Evolutionary conservation across 2,797 vertebrate species (phyloP), one percentile per base, ranked within the genome.

Genomic region (Sparus aurata): DNA sequence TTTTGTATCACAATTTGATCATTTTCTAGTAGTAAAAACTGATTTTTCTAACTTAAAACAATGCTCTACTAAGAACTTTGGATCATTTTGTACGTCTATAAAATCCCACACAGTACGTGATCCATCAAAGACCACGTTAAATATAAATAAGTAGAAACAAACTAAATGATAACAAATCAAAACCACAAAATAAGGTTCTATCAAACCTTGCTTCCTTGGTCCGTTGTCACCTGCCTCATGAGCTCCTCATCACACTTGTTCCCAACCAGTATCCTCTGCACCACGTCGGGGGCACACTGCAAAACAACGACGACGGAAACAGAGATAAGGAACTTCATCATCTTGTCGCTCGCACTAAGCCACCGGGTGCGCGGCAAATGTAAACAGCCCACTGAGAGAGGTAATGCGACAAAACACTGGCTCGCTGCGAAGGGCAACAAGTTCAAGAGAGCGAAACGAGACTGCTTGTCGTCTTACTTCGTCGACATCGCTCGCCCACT

Each of bases 401-500:
- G 25, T 3, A 27, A 57, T 10, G 68, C 63, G 5, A 68, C 66
- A 76, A 27, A 70, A 77, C 22, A 23, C 60, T 11, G 43, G 50
- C 69, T 66, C 43, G 60, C 52, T 50, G 62, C 17, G 34, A 59
- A 79, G 63, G 61, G 43, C 57, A 22, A 20, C 5, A 17, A 61
- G 57, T 72, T 6, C n/a, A 49, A 8, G 4, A 5, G 18, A 75
- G 25, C 16, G 25, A 81, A 55, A 61, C 16, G 2, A 66, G 20
- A 71, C 18, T 4, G 27, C 22, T 70, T 43, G 49, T 60, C n/a
- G 68, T 15, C 92, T 91, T 91, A 98, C 98, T 94, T 99, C 97
- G 25, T 98, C 98, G 87, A 98, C 97, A 63, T 99, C 98, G 17
- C 97, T 95, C 89, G 95, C 96, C 98, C 98, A 99, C 92, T 98